Base-by-base conservation (phyloP, 1,140 invertebrate species). In the Papilio dardanus region DNA sequence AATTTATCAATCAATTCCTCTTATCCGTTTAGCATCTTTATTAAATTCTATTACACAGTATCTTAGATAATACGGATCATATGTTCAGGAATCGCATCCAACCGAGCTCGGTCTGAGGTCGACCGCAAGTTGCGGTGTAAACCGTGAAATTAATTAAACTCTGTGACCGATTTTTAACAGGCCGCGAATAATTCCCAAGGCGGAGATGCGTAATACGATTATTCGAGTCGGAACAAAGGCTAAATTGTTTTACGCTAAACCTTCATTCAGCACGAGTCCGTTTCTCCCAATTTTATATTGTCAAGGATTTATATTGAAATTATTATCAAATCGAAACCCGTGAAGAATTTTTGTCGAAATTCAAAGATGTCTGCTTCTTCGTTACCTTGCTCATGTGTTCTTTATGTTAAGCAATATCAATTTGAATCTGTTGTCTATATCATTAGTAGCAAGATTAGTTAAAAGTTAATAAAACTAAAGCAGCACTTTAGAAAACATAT, bases 161-260 rank as follows among this genome's bases (percentile, higher is more conserved):
- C 71, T 73, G 71, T 73, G 71, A 73, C 71, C 71, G 71, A 73
- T 73, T 73, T 73, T 73, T 73, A 73, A 73, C 71, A 21, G 35
- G 46, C 71, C 71, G 71, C 46, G 46, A 73, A 73, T 73, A 73
- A 73, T 73, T 54, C 28, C 46, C 42, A 73, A 73, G 71, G 71
- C 46, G 71, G 46, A 73, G 46, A 73, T 54, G 71, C 71, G 71
- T 54, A 73, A 71, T 71, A 21, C 71, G 71, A 73, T 73, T 73
- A 73, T 31, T 54, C 71, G 19, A 73, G n/a, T n/a, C 42, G 19
- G 46, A 54, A 54, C 71, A 71, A 46, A 73, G 71, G 42, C 71
- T n/a, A 73, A 35, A 73, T 37, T 68, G 33, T 68, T 68, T 68
- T 68, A 21, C 66, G 66, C 12, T 35, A 16, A 68, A 19, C 66